Evolutionary conservation across 1,140 invertebrate genomes (phyloP), one percentile per base, ranked within the genome.

Genomic region (Leptinotarsa texana): DNA sequence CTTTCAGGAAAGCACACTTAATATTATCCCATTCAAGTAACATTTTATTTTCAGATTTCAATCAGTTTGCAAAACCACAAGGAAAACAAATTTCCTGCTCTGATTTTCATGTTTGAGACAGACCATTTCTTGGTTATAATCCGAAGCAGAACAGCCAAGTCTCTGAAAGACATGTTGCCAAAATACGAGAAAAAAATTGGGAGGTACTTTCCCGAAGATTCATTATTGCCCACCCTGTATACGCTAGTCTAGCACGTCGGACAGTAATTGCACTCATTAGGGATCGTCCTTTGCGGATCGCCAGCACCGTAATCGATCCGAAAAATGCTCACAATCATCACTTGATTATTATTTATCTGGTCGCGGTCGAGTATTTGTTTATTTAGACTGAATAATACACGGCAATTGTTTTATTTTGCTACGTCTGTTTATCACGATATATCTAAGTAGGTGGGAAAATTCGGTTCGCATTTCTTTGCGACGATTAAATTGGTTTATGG

Each of bases 251-350:
- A 15, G 51, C 51, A 57, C n/a, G 15, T 57, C n/a, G 17, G 6
- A 57, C 51, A 57, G n/a, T 57, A 57, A 57, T 57, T 57, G 51
- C 17, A 57, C 51, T n/a, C 51, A 57, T 57, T 17, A 57, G 15
- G 51, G 15, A 57, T 57, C 51, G 51, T 57, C 51, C 51, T 57
- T 57, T 57, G 51, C 51, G 51, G n/a, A 57, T 57, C n/a, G 51
- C 51, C 6, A 15, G 51, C 15, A 57, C 51, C 15, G 15, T 57
- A 57, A 57, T 57, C 15, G 51, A 18, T 57, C 51, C n/a, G 51
- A 57, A 57, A 57, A 57, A 57, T 57, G 51, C n/a, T 8, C 51
- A 57, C n/a, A 57, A 57, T 57, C 51, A 57, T 57, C 51, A 57
- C 51, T 57, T 57, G 15, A 57, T 57, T 57, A 15, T 17, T 57